These are phyloP conservation scores for Setophaga kirtlandii DNA, from an alignment of 2,113 vertebrate species.

Conservation along the genomic window DNA sequence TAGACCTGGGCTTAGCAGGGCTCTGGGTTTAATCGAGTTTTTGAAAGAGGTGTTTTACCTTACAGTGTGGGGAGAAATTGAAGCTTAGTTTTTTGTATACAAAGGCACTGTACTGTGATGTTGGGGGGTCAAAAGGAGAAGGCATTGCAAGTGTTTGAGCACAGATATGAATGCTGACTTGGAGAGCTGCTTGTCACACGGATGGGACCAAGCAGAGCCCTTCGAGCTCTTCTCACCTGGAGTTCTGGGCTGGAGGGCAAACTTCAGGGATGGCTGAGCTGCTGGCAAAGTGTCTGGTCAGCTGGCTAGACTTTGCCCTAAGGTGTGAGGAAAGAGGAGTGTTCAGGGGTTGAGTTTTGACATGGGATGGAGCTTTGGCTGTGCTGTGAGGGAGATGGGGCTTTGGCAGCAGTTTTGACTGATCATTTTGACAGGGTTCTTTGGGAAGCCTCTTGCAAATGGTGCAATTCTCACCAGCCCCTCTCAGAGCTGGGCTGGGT, in stretches of 20 bases:
- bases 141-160: accelerated
- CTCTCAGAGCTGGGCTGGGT: background rate
- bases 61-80: background rate
- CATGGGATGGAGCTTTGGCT: background rate
- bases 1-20: background rate
- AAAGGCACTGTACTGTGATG: background rate
- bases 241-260: background rate
- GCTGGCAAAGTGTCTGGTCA: background rate
- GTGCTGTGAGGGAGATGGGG: accelerated
- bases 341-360: background rate
- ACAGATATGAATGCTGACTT: background rate
- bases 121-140: background rate
- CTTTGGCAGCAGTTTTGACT: background rate
- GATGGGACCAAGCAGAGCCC: background rate
- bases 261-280: accelerated
- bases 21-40: background rate
- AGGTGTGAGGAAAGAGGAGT: background rate
- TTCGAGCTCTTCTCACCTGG: background rate
- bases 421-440: background rate
- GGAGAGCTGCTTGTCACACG: background rate
- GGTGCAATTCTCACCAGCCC: background rate
- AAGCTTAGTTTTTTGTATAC: background rate
- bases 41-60: background rate
- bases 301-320: background rate
- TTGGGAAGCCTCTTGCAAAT: background rate